Evolutionary conservation across 1,140 invertebrate species (phyloP), one percentile per base, ranked within the genome.

Genomic region (Tetramorium parvispinum): DNA sequence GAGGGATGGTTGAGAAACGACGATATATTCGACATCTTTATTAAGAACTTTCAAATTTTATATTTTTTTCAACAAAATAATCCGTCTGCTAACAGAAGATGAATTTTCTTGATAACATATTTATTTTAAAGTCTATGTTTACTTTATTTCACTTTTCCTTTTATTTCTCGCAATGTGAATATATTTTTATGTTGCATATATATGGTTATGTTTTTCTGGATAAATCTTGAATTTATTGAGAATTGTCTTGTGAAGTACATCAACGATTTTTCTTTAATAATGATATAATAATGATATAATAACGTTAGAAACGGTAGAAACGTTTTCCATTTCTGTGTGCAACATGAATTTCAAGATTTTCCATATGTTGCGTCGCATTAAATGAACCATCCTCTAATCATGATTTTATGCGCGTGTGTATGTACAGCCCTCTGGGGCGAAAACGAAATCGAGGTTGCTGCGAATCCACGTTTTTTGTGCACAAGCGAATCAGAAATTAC

Each of bases 401-500:
- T 57, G 68, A 43, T 75, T 75, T 85, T 57, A 85, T 53, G 24
- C 61, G 49, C 10, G 18, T 61, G 8, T 18, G 13, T 18, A 18
- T 18, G 13, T 18, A 18, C 57, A 37, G 5, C 51, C 63, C 61
- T 78, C 4, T 63, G 40, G 77, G 32, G 49, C 37, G 63, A 57
- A 65, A 40, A 32, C 51, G 27, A 77, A 78, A 79, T 78, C 55
- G 63, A 79, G 73, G 32, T 65, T 43, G 70, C n/a, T 13, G 21
- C 11, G 71, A 75, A 27, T 85, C 1, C 71, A 21, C 21, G 27
- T 82, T n/a, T 27, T 73, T 73, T 51, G 24, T 57, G 11, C 65
- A 37, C 79, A 59, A 24, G 32, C 63, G 53, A 83, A 83, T 83
- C 79, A 27, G 43, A 81, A 81, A 81, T 81, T 81, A 61, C 79